Conservation (phyloP, 2,113 vertebrate genomes). For the Nothobranchius kuhntae region DNA sequence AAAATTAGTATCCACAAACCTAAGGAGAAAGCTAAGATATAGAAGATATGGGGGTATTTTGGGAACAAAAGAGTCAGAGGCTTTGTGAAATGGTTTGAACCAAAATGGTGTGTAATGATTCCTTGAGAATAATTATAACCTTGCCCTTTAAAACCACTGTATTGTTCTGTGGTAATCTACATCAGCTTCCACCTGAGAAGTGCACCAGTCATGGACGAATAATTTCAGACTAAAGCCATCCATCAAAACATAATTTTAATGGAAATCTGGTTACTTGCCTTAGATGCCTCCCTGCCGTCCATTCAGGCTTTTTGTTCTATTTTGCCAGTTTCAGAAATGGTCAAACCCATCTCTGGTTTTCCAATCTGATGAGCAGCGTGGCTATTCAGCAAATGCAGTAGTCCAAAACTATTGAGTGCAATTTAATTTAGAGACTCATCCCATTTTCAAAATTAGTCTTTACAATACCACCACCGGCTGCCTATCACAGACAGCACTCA, state of each 20-base stretch:
- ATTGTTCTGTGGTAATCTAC: conserved; percentile 14
- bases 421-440: conserved; percentile 28
- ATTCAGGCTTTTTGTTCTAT: conserved; percentile 3
- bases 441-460: conserved; percentile 46
- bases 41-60: too few species aligned
- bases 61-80: too few species aligned
- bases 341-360: conserved; percentile 13
- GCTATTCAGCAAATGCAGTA: not conserved
- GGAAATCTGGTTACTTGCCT: conserved; percentile 27
- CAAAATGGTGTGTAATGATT: too few species aligned
- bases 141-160: not conserved
- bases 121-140: too few species aligned
- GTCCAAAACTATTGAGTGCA: conserved; percentile 12
- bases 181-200: not conserved
- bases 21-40: too few species aligned
- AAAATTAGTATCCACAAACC: too few species aligned
- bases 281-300: not conserved
- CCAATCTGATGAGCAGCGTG: conserved; percentile 17
- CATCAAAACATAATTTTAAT: conserved; percentile 42
- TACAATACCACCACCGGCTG: conserved; percentile 5
- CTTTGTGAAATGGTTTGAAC: too few species aligned
- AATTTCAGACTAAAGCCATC: conserved; percentile 23
- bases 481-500: conserved; percentile 10
- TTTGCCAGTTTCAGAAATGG: conserved; percentile 8
- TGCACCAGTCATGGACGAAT: conserved; percentile 25